phyloP scores from a whole-genome alignment of 2,113 vertebrate genomes.

The Candoia aspera region DNA sequence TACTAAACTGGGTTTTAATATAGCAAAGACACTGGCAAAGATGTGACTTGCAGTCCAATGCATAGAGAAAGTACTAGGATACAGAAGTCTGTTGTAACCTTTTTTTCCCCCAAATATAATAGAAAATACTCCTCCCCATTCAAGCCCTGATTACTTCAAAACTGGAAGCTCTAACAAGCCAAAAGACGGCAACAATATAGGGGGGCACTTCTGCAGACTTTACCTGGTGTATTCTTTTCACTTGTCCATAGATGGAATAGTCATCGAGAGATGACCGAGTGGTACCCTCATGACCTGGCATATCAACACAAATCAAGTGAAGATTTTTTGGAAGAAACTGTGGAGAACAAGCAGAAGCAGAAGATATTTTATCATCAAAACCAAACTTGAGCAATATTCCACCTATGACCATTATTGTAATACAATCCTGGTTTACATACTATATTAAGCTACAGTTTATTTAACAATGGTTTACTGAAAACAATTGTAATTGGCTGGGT shows the following conservation, averaged over 20 bases:
- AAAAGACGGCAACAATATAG: accelerated
- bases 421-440: neutral
- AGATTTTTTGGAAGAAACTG: conserved; percentile 86
- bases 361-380: conserved; percentile 29
- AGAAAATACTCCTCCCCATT: neutral
- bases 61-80: neutral
- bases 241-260: conserved; percentile 90
- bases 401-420: neutral
- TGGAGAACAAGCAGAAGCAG: conserved; percentile 25
- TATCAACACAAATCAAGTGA: conserved; percentile 91
- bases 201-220: neutral
- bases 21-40: neutral
- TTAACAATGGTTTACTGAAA: neutral
- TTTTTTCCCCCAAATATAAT: neutral
- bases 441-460: neutral
- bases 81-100: neutral
- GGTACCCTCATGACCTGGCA: conserved; percentile 94
- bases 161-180: neutral
- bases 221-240: conserved; percentile 91
- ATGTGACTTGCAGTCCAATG: neutral
- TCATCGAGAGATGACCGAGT: conserved; percentile 84
- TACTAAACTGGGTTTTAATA: neutral
- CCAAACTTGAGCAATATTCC: accelerated
- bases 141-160: neutral
- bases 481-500: neutral